Conservation (phyloP, 2,888 invertebrate genomes). For the Punctoribates punctum region DNA sequence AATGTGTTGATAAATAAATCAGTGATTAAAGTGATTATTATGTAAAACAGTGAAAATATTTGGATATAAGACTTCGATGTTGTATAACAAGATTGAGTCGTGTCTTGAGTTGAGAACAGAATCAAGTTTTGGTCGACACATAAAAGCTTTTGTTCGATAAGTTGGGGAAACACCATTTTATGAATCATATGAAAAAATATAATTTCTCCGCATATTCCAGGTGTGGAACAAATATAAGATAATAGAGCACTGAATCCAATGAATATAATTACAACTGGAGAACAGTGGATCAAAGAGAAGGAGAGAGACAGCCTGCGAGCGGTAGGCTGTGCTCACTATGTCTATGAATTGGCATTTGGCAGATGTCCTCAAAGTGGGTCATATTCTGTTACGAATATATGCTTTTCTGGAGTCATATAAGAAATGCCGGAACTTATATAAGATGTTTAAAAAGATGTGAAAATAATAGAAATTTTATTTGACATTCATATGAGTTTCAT, state of each 20-base stretch:
- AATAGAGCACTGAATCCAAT: background rate
- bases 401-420: background rate
- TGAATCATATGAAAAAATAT: background rate
- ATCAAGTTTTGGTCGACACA: background rate
- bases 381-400: conserved; percentile 1
- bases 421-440: conserved; percentile 31
- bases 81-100: too few species aligned
- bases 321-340: background rate
- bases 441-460: background rate
- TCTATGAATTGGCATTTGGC: conserved; percentile 32
- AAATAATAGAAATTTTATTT: conserved; percentile 24
- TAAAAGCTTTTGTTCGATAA: background rate
- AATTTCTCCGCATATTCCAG: background rate
- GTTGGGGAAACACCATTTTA: background rate
- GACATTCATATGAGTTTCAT: conserved; percentile 34
- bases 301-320: background rate
- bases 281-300: background rate
- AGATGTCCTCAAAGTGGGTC: conserved; percentile 35
- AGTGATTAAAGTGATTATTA: too few species aligned
- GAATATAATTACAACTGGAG: background rate
- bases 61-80: too few species aligned
- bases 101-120: background rate
- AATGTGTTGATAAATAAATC: too few species aligned
- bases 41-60: too few species aligned
- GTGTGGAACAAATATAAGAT: conserved; percentile 22